Evolutionary conservation across 2,888 invertebrate species (phyloP), one percentile per base, ranked within the genome.

Genomic region (Patella caerulea): DNA sequence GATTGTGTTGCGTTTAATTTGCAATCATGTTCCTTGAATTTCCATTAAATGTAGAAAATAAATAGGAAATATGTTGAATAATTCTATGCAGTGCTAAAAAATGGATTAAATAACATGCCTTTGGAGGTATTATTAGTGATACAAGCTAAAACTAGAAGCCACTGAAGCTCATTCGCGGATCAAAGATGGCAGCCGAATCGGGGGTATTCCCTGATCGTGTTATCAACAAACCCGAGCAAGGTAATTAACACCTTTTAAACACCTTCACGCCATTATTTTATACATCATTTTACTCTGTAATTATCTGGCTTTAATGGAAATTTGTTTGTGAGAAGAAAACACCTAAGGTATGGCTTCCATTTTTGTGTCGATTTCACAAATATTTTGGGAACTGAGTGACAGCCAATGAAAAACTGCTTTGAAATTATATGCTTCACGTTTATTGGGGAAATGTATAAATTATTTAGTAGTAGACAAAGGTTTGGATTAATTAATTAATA

Each of bases 141-240:
- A 72, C 78, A 82, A 83, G 81, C 82, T 81, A 83, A 80, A 82
- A 83, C 85, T 78, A 87, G 86, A 85, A 86, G 86, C 87, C 88
- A 86, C 87, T 86, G 81, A 83, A 83, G 83, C 82, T 85, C 84
- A 85, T 84, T 84, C 82, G 84, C 80, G 83, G 84, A 87, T 88
- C 86, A 86, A 88, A 88, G 85, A 88, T 88, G 88, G 88, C 87
- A 85, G 87, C 86, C 86, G 81, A 85, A 81, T 82, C 85, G 83
- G 87, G 88, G 86, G 82, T 86, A 85, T 84, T 85, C 86, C 86
- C 87, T 84, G 87, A 86, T 86, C 85, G 83, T 84, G 83, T 84
- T 65, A 65, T 65, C 65, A 65, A 65, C 65, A 65, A 65, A 65
- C 65, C 65, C 65, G 24, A 65, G 76, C 79, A 76, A 69, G 78